Conservation (phyloP, 1,140 invertebrate genomes). For the Semibalanus balanoides region DNA sequence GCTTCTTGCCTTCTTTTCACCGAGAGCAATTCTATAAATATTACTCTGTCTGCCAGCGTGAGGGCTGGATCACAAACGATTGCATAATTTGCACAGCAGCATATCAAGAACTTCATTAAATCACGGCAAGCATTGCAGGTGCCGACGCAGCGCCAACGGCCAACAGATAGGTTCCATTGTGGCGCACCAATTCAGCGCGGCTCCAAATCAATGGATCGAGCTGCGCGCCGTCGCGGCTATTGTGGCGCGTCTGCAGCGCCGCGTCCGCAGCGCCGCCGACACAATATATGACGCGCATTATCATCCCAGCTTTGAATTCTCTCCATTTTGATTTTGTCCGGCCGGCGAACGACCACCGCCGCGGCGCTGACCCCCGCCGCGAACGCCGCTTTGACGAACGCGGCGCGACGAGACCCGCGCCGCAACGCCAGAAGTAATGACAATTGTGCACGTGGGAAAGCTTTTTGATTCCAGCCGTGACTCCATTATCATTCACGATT, state of each 20-base stretch:
- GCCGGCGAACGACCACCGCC: not conserved
- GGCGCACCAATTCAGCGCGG: not conserved
- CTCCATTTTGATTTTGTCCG: not conserved
- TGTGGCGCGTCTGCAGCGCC: not conserved
- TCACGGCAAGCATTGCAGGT: not conserved
- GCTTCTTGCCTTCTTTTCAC: not conserved
- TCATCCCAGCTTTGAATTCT: not conserved
- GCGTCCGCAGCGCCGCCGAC: not conserved
- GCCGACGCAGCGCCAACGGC: not conserved
- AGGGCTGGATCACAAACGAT: not conserved
- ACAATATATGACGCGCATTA: not conserved
- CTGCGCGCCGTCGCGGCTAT: not conserved
- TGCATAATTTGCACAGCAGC: not conserved
- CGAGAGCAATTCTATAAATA: not conserved
- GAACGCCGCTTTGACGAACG: not conserved
- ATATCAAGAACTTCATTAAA: not conserved
- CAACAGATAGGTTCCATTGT: not conserved
- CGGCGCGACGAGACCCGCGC: not conserved
- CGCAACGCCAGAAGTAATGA: not conserved
- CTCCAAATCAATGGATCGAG: not conserved
- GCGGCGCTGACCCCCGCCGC: not conserved
- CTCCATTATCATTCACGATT: slow-evolving; percentile 2
- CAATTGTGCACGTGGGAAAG: not conserved
- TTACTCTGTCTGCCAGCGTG: not conserved
- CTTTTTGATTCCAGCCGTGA: not conserved